Percentiles rank a stretch among this genome's conserved stretches.
These are phyloP conservation scores for Xenops minutus DNA, from an alignment of 2,797 vertebrate genomes.

Conservation along the genomic window DNA sequence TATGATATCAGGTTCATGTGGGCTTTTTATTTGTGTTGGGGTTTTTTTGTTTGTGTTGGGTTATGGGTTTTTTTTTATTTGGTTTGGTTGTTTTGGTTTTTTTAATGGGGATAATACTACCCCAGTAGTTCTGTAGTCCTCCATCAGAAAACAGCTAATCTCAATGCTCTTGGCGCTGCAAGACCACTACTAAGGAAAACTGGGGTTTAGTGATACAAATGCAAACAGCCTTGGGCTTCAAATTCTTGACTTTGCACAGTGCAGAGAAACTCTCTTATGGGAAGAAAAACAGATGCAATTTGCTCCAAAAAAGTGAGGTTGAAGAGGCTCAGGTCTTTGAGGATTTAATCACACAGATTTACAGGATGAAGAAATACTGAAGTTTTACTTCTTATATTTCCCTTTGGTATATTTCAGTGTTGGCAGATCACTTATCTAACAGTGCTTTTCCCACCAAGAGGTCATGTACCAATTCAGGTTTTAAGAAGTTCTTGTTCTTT, in stretches of 20 bases:
- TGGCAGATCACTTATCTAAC: background rate
- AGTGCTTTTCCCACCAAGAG: background rate
- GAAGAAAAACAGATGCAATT: background rate
- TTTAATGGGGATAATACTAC: background rate
- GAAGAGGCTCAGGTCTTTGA: background rate
- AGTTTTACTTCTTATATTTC: background rate
- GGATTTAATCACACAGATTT: background rate
- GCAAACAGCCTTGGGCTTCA: background rate
- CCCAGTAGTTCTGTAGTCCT: background rate
- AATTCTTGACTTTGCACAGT: background rate
- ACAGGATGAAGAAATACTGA: background rate
- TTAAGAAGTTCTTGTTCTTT: background rate
- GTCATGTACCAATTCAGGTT: background rate
- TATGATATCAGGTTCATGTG: background rate
- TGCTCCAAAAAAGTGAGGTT: background rate
- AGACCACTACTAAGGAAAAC: background rate
- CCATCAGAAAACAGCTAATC: background rate
- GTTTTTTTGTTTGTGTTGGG: background rate
- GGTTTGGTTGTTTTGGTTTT: background rate
- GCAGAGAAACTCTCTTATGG: background rate
- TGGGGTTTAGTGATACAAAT: background rate
- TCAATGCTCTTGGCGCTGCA: background rate
- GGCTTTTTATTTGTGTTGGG: fast-evolving
- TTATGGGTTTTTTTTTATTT: background rate
- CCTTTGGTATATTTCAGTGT: background rate